Evolutionary conservation across 2,113 vertebrate genomes (phyloP).

Genomic region (Hemichromis elongatus): DNA sequence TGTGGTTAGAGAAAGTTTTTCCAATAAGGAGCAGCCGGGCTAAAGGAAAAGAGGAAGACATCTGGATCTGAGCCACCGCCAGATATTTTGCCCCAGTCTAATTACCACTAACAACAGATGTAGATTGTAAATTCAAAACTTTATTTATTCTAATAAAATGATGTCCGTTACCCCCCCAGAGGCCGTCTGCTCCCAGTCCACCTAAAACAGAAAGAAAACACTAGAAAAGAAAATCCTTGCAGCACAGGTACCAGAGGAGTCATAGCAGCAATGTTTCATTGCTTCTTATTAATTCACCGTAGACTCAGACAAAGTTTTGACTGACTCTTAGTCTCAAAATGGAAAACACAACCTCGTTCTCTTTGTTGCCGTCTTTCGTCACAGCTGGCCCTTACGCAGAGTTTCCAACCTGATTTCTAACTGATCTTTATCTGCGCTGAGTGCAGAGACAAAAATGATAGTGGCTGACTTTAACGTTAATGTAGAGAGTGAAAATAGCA

Average conservation of each 20-base stretch:
- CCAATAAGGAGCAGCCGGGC: not conserved
- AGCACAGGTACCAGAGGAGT: not conserved
- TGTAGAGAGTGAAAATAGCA: not conserved
- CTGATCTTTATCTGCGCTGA: not conserved
- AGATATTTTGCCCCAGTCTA: not conserved
- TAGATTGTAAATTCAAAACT: not conserved
- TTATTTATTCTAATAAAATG: not conserved
- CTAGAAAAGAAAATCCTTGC: not conserved
- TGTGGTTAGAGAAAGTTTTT: not conserved
- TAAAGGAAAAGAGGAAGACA: not conserved
- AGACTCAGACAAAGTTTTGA: not conserved
- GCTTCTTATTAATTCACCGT: fast-evolving
- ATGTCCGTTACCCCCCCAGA: not conserved
- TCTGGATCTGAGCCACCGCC: not conserved
- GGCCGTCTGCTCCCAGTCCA: not conserved
- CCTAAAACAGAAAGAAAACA: not conserved
- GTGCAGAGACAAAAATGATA: not conserved
- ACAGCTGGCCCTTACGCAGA: not conserved
- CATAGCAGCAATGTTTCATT: not conserved
- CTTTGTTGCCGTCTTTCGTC: not conserved
- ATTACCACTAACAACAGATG: not conserved
- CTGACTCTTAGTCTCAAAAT: not conserved
- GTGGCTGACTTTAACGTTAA: not conserved
- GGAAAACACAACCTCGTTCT: not conserved
- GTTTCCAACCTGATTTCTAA: not conserved